phyloP scores from a whole-genome alignment of 2,888 invertebrate genomes.

The Candidula unifasciata region DNA sequence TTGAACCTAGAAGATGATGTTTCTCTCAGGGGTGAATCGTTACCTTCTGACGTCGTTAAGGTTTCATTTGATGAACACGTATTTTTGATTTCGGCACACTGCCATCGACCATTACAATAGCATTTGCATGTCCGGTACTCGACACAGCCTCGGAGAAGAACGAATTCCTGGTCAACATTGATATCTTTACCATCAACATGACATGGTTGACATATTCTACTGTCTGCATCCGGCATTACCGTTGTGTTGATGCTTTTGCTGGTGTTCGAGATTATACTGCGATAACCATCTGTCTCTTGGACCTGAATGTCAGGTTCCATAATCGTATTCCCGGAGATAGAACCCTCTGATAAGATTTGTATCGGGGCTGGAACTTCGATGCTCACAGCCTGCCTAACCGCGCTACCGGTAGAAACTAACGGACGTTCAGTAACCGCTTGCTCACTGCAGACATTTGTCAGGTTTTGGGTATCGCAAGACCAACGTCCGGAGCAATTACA shows the following conservation, averaged over 20 bases:
- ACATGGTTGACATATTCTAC: constrained; percentile 40
- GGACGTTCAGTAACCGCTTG: background rate
- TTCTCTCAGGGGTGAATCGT: too few relatives aligned
- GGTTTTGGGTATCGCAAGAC: constrained; percentile 53
- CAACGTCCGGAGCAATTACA: constrained; percentile 57
- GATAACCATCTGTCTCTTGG: background rate
- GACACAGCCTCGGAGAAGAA: constrained; percentile 32
- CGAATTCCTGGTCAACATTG: constrained; percentile 19
- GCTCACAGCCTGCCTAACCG: background rate
- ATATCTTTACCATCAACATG: constrained; percentile 32
- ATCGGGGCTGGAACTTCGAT: background rate
- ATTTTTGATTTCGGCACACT: constrained; percentile 54
- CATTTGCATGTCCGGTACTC: constrained; percentile 52
- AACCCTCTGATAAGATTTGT: background rate
- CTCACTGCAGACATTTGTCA: constrained; percentile 51
- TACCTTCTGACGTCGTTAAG: background rate
- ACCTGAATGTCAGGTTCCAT: constrained; percentile 18
- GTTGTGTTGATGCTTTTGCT: background rate
- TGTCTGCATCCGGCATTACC: background rate
- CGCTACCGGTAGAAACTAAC: background rate
- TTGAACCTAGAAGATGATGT: too few relatives aligned
- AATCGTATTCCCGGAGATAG: background rate
- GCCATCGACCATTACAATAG: constrained; percentile 57
- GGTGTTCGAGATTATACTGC: background rate
- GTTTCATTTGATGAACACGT: constrained; percentile 47